Evolutionary conservation across 2,888 invertebrate genomes (phyloP).

Genomic region (Erannis defoliaria): DNA sequence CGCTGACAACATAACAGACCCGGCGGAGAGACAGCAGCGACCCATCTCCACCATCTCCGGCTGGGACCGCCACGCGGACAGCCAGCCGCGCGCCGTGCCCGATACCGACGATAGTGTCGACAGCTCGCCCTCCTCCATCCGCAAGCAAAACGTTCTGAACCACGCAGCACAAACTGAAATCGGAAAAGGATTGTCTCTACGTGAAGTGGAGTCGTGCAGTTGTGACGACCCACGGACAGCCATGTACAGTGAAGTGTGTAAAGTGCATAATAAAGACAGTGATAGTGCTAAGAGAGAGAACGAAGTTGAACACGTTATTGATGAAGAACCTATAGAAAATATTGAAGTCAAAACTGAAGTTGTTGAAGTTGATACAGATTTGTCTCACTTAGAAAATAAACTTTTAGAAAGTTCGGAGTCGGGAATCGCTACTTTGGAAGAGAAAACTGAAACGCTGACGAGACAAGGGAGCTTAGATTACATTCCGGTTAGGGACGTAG

Average conservation of each 20-base stretch:
- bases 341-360: slow-evolving; percentile 49
- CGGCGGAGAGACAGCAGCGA: slow-evolving; percentile 95
- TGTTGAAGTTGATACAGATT: slow-evolving; percentile 56
- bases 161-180: slow-evolving; percentile 83
- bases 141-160: slow-evolving; percentile 67
- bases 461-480: slow-evolving; percentile 81
- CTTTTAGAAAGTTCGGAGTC: slow-evolving; percentile 75
- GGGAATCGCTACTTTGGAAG: slow-evolving; percentile 69
- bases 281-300: slow-evolving; percentile 68
- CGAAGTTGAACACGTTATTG: slow-evolving; percentile 69
- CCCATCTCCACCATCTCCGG: slow-evolving; percentile 99
- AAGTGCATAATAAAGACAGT: slow-evolving; percentile 79
- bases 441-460: slow-evolving; percentile 71
- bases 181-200: slow-evolving; percentile 74
- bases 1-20: slow-evolving; percentile 98
- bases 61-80: slow-evolving; percentile 90
- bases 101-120: slow-evolving; percentile 60
- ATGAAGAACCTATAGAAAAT: slow-evolving; percentile 55
- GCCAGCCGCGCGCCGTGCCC: slow-evolving; percentile 43
- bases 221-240: slow-evolving; percentile 73
- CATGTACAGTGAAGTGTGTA: slow-evolving; percentile 89
- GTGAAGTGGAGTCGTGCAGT: slow-evolving; percentile 77
- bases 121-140: slow-evolving; percentile 56
- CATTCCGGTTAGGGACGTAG: slow-evolving; percentile 82
- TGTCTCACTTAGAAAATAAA: slow-evolving; percentile 67